Conservation (phyloP, 2,888 invertebrate species). For the Chaitophorus viminalis region DNA sequence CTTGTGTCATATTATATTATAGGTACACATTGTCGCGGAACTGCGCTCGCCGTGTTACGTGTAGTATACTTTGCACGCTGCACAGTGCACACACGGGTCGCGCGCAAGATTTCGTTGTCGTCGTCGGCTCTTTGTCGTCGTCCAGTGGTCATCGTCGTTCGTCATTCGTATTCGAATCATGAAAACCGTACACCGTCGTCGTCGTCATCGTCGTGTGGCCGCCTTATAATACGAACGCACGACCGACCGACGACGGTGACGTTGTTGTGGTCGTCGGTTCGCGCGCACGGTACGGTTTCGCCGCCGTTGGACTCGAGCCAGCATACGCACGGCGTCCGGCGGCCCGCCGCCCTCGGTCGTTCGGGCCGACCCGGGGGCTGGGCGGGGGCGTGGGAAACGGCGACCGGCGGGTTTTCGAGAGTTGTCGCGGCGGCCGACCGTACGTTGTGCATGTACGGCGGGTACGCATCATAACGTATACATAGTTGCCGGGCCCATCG, state of each 20-base stretch:
- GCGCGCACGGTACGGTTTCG: slow-evolving; percentile 33
- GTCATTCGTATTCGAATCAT: slow-evolving; percentile 59
- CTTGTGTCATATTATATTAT: too few species aligned
- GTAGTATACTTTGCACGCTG: too few species aligned
- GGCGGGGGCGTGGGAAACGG: slow-evolving; percentile 53
- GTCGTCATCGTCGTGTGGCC: neutral
- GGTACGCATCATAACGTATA: too few species aligned
- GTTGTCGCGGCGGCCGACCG: neutral
- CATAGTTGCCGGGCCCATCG: neutral
- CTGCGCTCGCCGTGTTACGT: too few species aligned
- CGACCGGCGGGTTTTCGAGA: slow-evolving; percentile 40
- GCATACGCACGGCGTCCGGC: neutral
- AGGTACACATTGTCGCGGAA: neutral
- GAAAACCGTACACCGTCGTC: neutral
- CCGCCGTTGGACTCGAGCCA: slow-evolving; percentile 28
- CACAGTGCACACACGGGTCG: neutral
- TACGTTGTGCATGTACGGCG: too few species aligned
- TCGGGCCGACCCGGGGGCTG: neutral
- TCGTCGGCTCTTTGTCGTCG: neutral
- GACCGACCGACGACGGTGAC: too few species aligned
- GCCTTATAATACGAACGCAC: slow-evolving; percentile 39
- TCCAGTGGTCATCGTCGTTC: neutral
- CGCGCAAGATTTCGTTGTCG: neutral
- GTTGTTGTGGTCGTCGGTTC: neutral
- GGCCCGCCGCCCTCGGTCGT: neutral